Conservation (phyloP, 2,888 invertebrate species). For the Drosophila borealis region DNA sequence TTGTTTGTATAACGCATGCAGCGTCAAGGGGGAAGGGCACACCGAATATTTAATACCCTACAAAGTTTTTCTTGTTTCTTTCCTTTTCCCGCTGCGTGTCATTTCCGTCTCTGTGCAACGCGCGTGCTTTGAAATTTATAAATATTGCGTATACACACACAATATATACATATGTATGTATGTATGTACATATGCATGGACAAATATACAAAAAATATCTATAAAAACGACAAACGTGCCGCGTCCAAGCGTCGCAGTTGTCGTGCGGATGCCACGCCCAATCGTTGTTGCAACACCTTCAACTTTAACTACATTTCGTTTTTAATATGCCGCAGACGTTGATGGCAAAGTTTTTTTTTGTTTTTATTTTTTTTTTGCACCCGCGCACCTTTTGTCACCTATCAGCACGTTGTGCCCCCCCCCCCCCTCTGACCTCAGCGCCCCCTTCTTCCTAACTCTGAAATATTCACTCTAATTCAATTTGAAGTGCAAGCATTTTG, state of each 20-base stretch:
- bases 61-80: not conserved
- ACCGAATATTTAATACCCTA: no score
- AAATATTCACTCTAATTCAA: conserved; percentile 61
- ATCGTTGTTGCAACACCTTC: conserved; percentile 45
- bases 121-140: conserved; percentile 41
- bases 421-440: not conserved
- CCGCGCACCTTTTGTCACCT: conserved; percentile 39
- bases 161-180: not conserved
- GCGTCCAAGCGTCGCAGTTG: conserved; percentile 8
- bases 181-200: not conserved
- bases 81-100: not conserved
- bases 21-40: no score
- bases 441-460: not conserved
- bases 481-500: conserved; percentile 56
- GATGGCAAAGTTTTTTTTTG: conserved; percentile 15
- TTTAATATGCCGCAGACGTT: conserved; percentile 50
- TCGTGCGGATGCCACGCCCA: conserved; percentile 40
- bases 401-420: conserved; percentile 7
- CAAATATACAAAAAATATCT: conserved; percentile 14
- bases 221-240: conserved; percentile 33
- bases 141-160: not conserved
- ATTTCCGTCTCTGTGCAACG: conserved; percentile 25
- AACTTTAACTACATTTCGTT: conserved; percentile 38
- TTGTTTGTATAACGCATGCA: no score
- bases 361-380: not conserved